Conservation (phyloP, 2,113 vertebrate species). For the Rana temporaria region DNA sequence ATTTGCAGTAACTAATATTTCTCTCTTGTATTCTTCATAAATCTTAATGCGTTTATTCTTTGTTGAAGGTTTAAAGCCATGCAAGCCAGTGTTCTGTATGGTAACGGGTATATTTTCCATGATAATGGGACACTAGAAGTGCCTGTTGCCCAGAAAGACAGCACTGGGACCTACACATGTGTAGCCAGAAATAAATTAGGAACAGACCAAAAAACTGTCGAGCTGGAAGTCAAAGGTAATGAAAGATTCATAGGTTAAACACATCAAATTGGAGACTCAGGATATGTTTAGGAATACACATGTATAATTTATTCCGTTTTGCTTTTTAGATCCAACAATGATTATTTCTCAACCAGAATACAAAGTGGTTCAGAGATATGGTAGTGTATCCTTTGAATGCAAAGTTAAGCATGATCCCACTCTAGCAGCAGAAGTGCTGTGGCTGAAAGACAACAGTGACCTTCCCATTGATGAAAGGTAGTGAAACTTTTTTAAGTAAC, state of each 20-base stretch:
- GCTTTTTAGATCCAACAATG: constrained; percentile 88
- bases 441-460: constrained; percentile 87
- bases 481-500: constrained; percentile 35
- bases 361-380: constrained; percentile 82
- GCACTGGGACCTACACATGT: constrained; percentile 88
- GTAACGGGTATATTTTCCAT: constrained; percentile 83
- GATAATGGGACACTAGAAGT: constrained; percentile 94
- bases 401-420: constrained; percentile 88
- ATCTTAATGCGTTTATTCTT: constrained; percentile 49
- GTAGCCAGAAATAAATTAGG: constrained; percentile 86
- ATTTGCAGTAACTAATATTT: too few relatives aligned
- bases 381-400: constrained; percentile 88
- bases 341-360: constrained; percentile 91
- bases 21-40: too few relatives aligned
- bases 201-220: constrained; percentile 85
- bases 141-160: constrained; percentile 77
- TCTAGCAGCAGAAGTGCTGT: constrained; percentile 79
- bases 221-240: constrained; percentile 94
- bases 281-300: background rate
- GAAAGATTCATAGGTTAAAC: background rate
- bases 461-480: constrained; percentile 90
- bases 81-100: constrained; percentile 81
- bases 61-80: constrained; percentile 87
- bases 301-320: constrained; percentile 59
- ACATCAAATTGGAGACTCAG: background rate